Base-by-base conservation (phyloP, 1,140 invertebrate species). In the Caenorhabditis briggsae region DNA sequence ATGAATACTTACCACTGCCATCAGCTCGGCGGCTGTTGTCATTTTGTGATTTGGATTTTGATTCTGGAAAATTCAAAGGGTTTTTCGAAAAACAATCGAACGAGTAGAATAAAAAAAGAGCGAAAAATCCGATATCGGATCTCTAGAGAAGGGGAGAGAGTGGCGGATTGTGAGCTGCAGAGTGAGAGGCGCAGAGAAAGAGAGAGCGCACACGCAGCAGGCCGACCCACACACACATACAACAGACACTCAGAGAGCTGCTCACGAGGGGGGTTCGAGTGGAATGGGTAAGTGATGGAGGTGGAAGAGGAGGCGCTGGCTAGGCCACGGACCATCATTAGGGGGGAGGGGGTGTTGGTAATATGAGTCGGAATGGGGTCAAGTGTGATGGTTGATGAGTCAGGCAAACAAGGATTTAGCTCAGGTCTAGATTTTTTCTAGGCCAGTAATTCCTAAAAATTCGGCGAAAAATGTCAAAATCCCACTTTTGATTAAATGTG, bases 1-100 rank as follows among this genome's bases (percentile, higher is more conserved):
- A 64, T 33, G 33, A 65, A 59, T 9, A 50, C 70, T 78, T 20
- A 78, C 70, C 18, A 78, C 70, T 78, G 43, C 53, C 53, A 78
- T 50, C 53, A 78, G 14, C 23, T 78, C 70, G 33, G 43, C 46
- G 25, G 70, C 70, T 23, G 70, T 78, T 53, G 70, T 78, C 70
- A 78, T 78, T 61, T 50, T 78, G 70, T 78, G 64, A 33, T 33
- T 33, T 33, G 33, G 33, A 33, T 33, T 33, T 46, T 18, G 23
- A 18, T 8, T 43, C 41, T 70, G 64, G 46, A 48, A 70, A 25
- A 14, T 18, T 18, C 43, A 70, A 14, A 33, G 61, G 5, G 41
- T 65, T 65, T 33, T 33, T 33, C 33, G 33, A 41, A 46, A 61
- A 61, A 11, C 33, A 61, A 20, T 11, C 20, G 23, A 11, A 11